Conservation (phyloP, 2,113 vertebrate species). For the Pseudopodoces humilis region DNA sequence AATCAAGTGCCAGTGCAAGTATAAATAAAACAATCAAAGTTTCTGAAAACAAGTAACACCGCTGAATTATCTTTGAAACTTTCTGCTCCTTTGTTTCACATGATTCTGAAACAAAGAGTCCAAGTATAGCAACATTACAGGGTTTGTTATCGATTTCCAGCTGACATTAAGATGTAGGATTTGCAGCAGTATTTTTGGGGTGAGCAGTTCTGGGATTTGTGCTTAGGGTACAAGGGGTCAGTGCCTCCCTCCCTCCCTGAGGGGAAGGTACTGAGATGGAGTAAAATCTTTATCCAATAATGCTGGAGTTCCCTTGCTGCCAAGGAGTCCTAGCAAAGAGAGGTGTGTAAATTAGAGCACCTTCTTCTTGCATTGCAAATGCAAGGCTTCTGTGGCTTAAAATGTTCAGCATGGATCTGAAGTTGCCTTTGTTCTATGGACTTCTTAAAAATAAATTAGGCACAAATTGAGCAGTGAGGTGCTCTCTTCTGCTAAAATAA, state of each 20-base stretch:
- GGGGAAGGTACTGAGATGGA: neutral
- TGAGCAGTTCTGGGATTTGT: neutral
- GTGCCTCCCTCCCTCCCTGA: neutral
- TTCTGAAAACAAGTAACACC: neutral
- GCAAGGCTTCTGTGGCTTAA: neutral
- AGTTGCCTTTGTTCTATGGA: neutral
- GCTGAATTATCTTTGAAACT: neutral
- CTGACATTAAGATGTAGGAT: neutral
- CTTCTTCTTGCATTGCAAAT: neutral
- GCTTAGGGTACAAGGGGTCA: neutral
- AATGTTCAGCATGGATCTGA: neutral
- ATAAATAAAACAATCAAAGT: neutral
- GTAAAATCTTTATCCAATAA: neutral
- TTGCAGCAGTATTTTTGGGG: neutral
- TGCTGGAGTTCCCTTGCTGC: neutral
- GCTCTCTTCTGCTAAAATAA: neutral
- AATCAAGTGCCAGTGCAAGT: neutral
- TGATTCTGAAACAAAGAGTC: neutral
- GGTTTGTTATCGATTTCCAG: rapidly evolving
- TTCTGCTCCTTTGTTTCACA: neutral
- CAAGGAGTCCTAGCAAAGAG: neutral
- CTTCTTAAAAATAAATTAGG: neutral
- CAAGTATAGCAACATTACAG: neutral
- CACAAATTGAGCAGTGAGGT: neutral
- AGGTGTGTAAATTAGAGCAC: neutral